Evolutionary conservation across 1,140 invertebrate species (phyloP), one percentile per base, ranked within the genome.

Genomic region (Eumaeus atala): DNA sequence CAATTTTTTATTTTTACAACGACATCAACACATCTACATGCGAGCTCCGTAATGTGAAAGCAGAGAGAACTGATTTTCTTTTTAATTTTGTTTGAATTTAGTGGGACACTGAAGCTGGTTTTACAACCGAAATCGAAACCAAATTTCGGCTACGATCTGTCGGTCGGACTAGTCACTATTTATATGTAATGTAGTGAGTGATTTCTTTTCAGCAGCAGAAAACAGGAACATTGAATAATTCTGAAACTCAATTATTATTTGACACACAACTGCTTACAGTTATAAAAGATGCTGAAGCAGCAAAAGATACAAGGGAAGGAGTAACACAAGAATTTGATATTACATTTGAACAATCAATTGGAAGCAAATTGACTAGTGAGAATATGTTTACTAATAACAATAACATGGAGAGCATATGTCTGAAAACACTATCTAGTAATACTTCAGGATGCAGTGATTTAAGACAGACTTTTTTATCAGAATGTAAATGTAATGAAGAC

Each of bases 251-350:
- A 57, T 79, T 59, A 58, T 67, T 68, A 0, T 61, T 70, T 9
- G 77, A 84, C 16, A 83, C 79, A 18, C 79, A 86, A 58, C 55
- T 84, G 1, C 70, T 86, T 17, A 52, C 76, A 52, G 47, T 80
- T 34, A 67, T 78, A 33, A 59, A 75, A 54, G 64, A 71, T 56
- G 74, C 66, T 44, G 80, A 84, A 66, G 66, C 63, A 6, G 47
- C 66, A 28, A 37, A 62, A 18, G 61, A 66, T 48, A 47, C 11
- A 9, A 50, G 70, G 33, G 58, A 35, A 36, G 70, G 61, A 12
- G 66, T 74, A 6, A 74, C 63, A 48, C 60, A 78, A 62, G 77
- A 81, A 61, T 75, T 79, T 67, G 61, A 80, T 12, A 70, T 51
- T 21, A 56, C 59, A 36, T 79, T 74, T 49, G 42, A 48, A 52